These are phyloP conservation scores for Lonchura striata DNA, from an alignment of 2,113 vertebrate genomes.

Conservation along the genomic window DNA sequence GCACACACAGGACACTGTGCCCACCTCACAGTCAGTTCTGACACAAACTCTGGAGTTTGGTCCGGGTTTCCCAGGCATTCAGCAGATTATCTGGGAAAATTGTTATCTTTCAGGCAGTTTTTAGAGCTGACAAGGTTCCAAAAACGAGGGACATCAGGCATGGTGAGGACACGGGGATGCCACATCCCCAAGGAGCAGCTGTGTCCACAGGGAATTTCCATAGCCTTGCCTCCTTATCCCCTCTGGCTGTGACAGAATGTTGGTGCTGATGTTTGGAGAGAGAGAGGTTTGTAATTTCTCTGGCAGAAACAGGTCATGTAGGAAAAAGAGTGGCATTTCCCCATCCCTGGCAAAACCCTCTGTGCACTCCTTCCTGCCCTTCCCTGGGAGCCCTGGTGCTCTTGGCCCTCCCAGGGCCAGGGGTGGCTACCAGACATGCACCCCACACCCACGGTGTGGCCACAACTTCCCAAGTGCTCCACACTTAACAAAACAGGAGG, in stretches of 20 bases:
- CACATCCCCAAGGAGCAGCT: background rate
- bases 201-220: background rate
- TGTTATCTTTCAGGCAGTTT: background rate
- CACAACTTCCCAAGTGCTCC: background rate
- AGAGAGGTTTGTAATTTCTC: background rate
- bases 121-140: background rate
- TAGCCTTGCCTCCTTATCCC: background rate
- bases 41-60: background rate
- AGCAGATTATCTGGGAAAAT: background rate
- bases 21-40: background rate
- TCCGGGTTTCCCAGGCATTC: background rate
- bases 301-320: background rate
- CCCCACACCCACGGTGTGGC: background rate
- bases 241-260: background rate
- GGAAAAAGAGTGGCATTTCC: background rate
- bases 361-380: background rate
- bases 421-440: background rate
- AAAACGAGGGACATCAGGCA: background rate
- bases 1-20: background rate
- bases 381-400: background rate
- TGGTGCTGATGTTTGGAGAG: background rate
- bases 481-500: background rate
- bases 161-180: background rate
- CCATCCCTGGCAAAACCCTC: background rate
- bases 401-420: background rate